Evolutionary conservation across 1,140 invertebrate species (phyloP).

Genomic region (Hypsibius dujardini): DNA sequence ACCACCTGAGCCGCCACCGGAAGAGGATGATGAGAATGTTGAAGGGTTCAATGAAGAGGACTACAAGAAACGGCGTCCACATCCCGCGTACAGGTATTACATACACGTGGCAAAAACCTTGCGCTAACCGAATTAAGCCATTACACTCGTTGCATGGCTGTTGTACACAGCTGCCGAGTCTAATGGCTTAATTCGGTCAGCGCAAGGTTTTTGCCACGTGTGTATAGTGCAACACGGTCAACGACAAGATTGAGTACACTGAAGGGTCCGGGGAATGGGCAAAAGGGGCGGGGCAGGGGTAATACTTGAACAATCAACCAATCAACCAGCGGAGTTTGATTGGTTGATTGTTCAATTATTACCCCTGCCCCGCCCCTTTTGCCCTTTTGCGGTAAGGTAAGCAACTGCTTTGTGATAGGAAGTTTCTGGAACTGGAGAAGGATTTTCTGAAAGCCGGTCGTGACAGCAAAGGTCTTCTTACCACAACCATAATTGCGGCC

Average conservation of each 20-base stretch:
- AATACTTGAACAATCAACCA: not conserved
- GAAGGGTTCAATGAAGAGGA: not conserved
- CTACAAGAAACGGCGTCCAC: not conserved
- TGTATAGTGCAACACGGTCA: too few relatives aligned
- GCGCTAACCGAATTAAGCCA: too few relatives aligned
- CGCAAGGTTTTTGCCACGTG: too few relatives aligned
- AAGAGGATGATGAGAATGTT: not conserved
- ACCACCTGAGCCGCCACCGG: not conserved
- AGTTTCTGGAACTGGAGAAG: slow-evolving; percentile 15
- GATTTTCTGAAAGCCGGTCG: not conserved
- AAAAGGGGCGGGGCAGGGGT: too few relatives aligned
- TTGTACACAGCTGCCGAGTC: not conserved
- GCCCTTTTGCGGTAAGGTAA: too few relatives aligned
- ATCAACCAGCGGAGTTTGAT: not conserved
- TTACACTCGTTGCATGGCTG: not conserved
- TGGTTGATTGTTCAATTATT: not conserved
- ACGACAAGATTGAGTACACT: too few relatives aligned
- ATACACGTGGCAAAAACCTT: not conserved
- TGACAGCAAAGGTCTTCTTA: not conserved
- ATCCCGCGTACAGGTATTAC: slow-evolving; percentile 8
- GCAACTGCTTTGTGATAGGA: not conserved
- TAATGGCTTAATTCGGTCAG: not conserved
- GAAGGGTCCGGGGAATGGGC: too few relatives aligned
- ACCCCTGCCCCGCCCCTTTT: too few relatives aligned
- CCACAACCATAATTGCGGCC: not conserved